Conservation (phyloP, 2,113 vertebrate species). For the Lathamus discolor region DNA sequence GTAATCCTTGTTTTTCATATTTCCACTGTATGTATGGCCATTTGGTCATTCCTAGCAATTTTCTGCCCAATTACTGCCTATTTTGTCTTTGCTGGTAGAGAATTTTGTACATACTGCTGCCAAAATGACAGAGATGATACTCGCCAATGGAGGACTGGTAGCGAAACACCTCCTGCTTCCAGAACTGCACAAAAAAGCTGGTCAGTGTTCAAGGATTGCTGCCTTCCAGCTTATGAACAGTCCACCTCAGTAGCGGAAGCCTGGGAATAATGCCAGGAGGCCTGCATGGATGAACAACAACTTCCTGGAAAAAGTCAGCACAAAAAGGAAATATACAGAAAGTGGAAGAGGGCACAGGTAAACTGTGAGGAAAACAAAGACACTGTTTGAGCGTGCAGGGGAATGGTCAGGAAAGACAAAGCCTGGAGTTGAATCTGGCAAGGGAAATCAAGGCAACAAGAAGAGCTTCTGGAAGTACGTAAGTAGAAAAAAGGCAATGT, state of each 20-base stretch:
- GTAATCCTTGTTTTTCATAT: not conserved
- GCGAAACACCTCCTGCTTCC: not conserved
- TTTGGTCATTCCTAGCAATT: not conserved
- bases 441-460: not conserved
- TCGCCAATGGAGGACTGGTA: not conserved
- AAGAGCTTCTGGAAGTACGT: not conserved
- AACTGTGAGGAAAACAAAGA: not conserved
- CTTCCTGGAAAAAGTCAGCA: not conserved
- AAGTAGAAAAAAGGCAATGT: not conserved
- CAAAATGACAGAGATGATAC: not conserved
- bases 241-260: not conserved
- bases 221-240: not conserved
- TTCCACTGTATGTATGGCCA: not conserved
- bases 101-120: not conserved
- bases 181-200: not conserved
- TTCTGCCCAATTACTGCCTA: not conserved
- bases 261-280: not conserved
- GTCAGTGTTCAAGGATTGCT: not conserved
- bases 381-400: not conserved
- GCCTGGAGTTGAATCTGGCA: not conserved
- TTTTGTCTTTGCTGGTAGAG: not conserved
- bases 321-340: not conserved
- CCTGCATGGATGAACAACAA: not conserved
- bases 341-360: not conserved
- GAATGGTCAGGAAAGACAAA: not conserved